Conservation (phyloP, 1,140 invertebrate species). For the Drosophila mojavensis region DNA sequence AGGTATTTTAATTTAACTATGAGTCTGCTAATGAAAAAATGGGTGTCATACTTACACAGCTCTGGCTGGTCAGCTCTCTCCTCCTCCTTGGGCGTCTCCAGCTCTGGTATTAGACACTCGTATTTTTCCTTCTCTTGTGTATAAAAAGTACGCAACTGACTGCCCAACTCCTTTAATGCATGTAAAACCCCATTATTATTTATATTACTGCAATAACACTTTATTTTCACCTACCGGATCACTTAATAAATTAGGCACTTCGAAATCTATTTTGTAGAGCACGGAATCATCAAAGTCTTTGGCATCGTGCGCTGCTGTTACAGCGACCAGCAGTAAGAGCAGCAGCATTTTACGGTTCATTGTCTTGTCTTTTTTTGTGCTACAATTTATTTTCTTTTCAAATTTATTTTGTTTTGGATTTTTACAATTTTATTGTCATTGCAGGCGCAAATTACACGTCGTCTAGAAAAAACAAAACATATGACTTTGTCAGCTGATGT, state of each 20-base stretch:
- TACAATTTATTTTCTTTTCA: constrained; percentile 13
- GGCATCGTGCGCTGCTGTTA: constrained; percentile 85
- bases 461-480: constrained; percentile 59
- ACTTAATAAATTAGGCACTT: constrained; percentile 85
- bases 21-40: background rate
- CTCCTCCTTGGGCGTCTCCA: constrained; percentile 86
- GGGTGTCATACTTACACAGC: constrained; percentile 76
- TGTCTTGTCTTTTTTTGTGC: background rate
- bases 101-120: constrained; percentile 90
- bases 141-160: constrained; percentile 86
- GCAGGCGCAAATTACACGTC: constrained; percentile 55
- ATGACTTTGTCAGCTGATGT: constrained; percentile 25
- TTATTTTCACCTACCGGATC: constrained; percentile 52
- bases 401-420: background rate
- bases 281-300: constrained; percentile 93
- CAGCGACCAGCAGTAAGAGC: constrained; percentile 26
- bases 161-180: constrained; percentile 84
- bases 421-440: constrained; percentile 40
- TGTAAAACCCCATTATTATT: background rate
- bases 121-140: constrained; percentile 89
- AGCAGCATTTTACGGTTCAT: constrained; percentile 20
- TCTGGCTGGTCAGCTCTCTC: constrained; percentile 87
- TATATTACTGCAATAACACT: background rate
- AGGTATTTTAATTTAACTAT: background rate
- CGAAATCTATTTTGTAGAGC: constrained; percentile 92